Evolutionary conservation across 2,888 invertebrate species (phyloP).

Genomic region (Argynnis bischoffii): DNA sequence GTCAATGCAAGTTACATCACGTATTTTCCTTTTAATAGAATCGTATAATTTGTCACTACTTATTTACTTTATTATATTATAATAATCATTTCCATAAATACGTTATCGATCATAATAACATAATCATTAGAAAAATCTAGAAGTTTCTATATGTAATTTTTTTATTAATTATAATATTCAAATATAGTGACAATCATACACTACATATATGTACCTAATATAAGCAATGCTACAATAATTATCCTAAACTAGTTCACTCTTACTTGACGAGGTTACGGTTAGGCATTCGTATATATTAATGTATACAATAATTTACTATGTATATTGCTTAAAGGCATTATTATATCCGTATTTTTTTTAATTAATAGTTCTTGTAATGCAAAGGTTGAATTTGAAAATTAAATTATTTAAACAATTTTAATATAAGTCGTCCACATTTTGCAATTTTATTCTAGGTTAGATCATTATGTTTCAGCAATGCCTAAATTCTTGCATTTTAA

Average conservation of each 20-base stretch:
- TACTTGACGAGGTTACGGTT: slow-evolving; percentile 5
- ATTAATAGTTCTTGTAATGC: slow-evolving; percentile 2
- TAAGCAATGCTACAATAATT: not conserved
- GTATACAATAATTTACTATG: slow-evolving; percentile 1
- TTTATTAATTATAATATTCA: too few relatives aligned
- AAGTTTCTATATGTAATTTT: too few relatives aligned
- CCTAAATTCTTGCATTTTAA: slow-evolving; percentile 24
- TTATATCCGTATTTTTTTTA: not conserved
- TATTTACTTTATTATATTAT: too few relatives aligned
- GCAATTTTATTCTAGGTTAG: slow-evolving; percentile 30
- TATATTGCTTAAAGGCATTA: slow-evolving; percentile 5
- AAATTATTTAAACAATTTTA: slow-evolving; percentile 12
- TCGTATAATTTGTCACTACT: too few relatives aligned
- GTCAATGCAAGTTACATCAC: too few relatives aligned
- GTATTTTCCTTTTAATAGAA: too few relatives aligned
- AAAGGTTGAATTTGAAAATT: not conserved
- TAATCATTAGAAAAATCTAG: too few relatives aligned
- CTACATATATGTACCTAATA: too few relatives aligned
- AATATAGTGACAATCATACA: too few relatives aligned
- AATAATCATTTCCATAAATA: too few relatives aligned
- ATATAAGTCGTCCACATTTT: slow-evolving; percentile 18
- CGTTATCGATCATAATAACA: too few relatives aligned
- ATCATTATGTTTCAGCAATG: slow-evolving; percentile 23
- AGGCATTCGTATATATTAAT: not conserved
- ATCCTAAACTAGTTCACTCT: slow-evolving; percentile 1